These are phyloP conservation scores for Callinectes sapidus DNA, from an alignment of 2,888 invertebrate species.

Conservation along the genomic window DNA sequence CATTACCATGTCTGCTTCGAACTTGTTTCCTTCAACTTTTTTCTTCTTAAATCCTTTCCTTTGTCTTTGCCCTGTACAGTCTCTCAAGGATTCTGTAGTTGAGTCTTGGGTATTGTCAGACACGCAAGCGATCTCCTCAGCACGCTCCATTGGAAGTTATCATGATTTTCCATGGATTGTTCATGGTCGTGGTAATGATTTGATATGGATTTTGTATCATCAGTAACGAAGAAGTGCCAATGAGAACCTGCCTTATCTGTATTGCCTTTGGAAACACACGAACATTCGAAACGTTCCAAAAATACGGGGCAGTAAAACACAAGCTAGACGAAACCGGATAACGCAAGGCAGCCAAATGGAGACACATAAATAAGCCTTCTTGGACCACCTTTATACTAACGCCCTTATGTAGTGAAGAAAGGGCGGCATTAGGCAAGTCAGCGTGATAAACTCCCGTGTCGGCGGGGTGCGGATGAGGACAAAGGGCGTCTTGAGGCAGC, in stretches of 20 bases:
- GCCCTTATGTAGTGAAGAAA: conserved; percentile 14
- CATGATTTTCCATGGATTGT: neutral
- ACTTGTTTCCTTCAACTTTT: neutral
- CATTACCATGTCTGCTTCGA: neutral
- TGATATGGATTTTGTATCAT: too few species aligned
- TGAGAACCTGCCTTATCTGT: too few species aligned
- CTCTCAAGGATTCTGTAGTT: neutral
- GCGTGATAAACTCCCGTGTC: neutral
- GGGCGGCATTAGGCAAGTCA: neutral
- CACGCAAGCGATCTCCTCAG: too few species aligned
- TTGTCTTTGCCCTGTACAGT: neutral
- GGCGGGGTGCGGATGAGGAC: neutral
- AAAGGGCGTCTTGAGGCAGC: neutral
- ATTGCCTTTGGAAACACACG: too few species aligned
- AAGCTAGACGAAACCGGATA: neutral
- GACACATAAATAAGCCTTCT: neutral
- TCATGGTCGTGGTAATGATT: neutral
- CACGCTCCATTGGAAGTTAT: too few species aligned
- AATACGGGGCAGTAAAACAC: neutral
- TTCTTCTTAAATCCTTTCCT: neutral
- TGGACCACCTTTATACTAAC: neutral
- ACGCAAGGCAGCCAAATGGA: neutral
- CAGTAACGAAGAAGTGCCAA: too few species aligned
- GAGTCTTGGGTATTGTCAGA: too few species aligned
- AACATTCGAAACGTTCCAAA: too few species aligned